Base-by-base conservation (phyloP, 2,113 vertebrate species). In the Herpetotheres cachinnans region DNA sequence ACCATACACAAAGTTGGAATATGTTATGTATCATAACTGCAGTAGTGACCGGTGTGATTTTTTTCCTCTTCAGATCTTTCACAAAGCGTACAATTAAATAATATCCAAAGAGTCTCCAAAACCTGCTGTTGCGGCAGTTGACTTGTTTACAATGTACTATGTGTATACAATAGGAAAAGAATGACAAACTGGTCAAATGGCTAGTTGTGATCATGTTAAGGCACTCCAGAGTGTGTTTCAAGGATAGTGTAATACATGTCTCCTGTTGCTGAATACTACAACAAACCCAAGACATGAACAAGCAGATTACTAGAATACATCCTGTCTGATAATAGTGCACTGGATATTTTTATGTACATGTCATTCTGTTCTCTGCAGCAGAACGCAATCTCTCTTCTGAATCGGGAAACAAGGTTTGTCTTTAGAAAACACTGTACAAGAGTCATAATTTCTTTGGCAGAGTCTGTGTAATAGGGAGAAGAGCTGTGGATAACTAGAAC, bases 401-500 rank as follows among this genome's bases (percentile, higher is more conserved):
- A 91, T 36, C 32, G 2, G 46, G 82, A 82, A 95, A 83, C 29
- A 40, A 91, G 34, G 84, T 74, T 58, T 50, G 58, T 93, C 89
- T 95, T 90, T 86, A 95, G 74, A 91, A 96, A 93, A 96, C 4
- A 42, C 70, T 92, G 86, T 92, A 86, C 84, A 93, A 80, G 61
- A 93, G 85, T 91, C 65, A 62, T 42, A 30, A 79, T 79, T 95
- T 95, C 96, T 97, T 97, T 97, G 93, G 96, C 94, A 96, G 74
- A 94, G 96, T 94, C 90, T 80, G n/a, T 87, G 46, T 95, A 65
- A 90, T 15, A 30, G 81, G 66, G 63, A 95, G 73, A 89, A 89
- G 86, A 83, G 69, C 55, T 89, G 93, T 80, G 95, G 96, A 97
- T 97, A 98, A 94, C 77, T 56, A 82, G 81, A 97, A 92, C 59